phyloP scores from a whole-genome alignment of 1,140 invertebrate species.

The Zaprionus nigranus region DNA sequence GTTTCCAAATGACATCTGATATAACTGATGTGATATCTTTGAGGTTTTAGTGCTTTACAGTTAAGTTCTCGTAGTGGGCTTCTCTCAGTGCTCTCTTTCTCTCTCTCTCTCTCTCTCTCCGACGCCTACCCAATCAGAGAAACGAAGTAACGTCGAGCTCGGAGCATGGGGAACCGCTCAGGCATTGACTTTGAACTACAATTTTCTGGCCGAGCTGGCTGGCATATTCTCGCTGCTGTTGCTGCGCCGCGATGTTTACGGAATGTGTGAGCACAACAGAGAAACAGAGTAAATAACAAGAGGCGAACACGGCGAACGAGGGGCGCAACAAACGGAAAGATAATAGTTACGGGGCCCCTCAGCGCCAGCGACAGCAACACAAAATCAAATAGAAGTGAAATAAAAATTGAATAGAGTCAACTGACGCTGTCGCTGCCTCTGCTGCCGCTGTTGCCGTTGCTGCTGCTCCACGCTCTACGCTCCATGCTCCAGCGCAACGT shows the following conservation, averaged over 20 bases:
- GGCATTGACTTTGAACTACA: conserved; percentile 77
- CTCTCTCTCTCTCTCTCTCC: neutral
- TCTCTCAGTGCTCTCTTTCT: neutral
- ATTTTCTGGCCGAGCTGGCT: conserved; percentile 27
- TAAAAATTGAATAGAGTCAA: conserved; percentile 59
- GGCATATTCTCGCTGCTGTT: conserved; percentile 14
- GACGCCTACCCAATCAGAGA: conserved; percentile 30
- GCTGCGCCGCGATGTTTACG: conserved; percentile 64
- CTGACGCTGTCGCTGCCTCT: conserved; percentile 25
- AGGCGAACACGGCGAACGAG: neutral
- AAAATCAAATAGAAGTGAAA: conserved; percentile 63
- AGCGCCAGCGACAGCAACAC: conserved; percentile 33
- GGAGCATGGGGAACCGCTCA: conserved; percentile 12
- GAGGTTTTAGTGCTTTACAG: neutral
- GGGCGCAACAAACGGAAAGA: conserved; percentile 46
- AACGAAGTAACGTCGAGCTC: neutral
- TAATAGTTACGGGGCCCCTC: conserved; percentile 51
- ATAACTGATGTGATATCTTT: neutral
- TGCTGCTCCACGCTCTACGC: conserved; percentile 24
- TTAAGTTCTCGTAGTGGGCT: neutral
- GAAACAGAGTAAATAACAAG: conserved; percentile 57
- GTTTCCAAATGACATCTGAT: neutral
- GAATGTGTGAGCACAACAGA: conserved; percentile 81
- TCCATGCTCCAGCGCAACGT: conserved; percentile 24
- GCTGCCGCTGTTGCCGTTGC: conserved; percentile 18